Conservation (phyloP, 2,797 vertebrate species). For the Sylvilagus floridanus region DNA sequence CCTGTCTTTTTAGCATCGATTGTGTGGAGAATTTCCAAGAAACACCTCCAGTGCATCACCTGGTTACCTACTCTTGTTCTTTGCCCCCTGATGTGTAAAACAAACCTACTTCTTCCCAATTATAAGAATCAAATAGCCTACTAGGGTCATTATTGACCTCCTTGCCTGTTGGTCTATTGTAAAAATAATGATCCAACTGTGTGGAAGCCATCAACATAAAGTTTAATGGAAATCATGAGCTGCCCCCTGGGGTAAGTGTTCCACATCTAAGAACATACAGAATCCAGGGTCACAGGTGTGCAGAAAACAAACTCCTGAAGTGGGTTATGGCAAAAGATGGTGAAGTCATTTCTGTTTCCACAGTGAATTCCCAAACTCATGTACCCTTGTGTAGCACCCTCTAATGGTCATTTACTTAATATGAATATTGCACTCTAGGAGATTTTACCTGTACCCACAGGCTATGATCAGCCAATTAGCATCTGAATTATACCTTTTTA, state of each 20-base stretch:
- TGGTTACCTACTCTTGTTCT: neutral
- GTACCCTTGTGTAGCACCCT: neutral
- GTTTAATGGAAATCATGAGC: neutral
- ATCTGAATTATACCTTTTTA: neutral
- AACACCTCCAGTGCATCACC: neutral
- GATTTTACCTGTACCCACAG: neutral
- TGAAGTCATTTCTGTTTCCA: neutral
- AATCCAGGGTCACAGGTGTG: neutral
- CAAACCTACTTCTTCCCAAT: neutral
- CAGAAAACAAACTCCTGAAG: neutral
- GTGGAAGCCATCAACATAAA: neutral
- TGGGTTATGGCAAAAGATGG: neutral
- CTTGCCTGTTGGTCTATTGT: neutral
- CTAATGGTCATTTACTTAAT: neutral
- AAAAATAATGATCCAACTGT: slow-evolving; percentile 6
- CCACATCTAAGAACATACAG: neutral
- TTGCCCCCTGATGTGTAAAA: neutral
- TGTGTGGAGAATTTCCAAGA: neutral
- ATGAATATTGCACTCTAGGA: neutral
- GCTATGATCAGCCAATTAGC: neutral
- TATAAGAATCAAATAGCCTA: neutral
- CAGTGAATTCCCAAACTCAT: neutral
- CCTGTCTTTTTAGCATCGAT: neutral
- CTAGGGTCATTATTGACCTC: neutral
- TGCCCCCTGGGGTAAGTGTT: neutral